Evolutionary conservation across 2,113 vertebrate genomes (phyloP), one percentile per base, ranked within the genome.

Genomic region (Nettapus auritus): DNA sequence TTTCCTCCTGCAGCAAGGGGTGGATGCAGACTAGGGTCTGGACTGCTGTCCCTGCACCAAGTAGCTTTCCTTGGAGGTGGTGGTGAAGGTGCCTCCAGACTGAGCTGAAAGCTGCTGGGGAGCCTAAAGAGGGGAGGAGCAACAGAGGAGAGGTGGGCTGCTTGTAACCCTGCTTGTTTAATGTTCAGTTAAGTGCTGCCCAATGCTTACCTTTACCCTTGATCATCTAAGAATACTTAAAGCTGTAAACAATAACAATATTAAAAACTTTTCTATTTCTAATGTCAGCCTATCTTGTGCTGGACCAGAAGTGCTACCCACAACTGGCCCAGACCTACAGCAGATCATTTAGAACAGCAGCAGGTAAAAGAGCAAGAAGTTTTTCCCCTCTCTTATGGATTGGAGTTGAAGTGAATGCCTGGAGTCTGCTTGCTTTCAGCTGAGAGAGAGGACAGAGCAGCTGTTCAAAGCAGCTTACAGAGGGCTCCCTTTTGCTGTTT

Each of bases 201-300:
- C 23, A 26, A 26, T 56, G 8, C 2, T 9, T 60, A 8, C 33
- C 11, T 78, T 69, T 74, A 60, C 5, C 56, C 34, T 20, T 91
- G 13, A 10, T 70, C 75, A 55, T 66, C 62, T 60, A 18, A 31
- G 68, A 13, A 23, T n/a, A 31, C 9, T 59, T 64, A 28, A 62
- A 82, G 20, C 20, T 85, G 68, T 55, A 66, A 88, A 42, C 40
- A 42, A 36, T 31, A 88, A 42, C 40, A 42, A 36, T 31, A 28
- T 8, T 81, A 6, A 50, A 66, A n/a, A 18, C 5, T 66, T 74
- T 59, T 19, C 19, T 68, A 1, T 63, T 59, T 40, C 21, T 69
- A 74, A 7, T 4, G 23, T 69, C 8, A 2, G 0, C 9, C 9
- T 73, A 6, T 9, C 3, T n/a, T 42, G 7, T 25, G 10, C 3